phyloP scores from a whole-genome alignment of 2,113 vertebrate species.

The Nothoprocta perdicaria region DNA sequence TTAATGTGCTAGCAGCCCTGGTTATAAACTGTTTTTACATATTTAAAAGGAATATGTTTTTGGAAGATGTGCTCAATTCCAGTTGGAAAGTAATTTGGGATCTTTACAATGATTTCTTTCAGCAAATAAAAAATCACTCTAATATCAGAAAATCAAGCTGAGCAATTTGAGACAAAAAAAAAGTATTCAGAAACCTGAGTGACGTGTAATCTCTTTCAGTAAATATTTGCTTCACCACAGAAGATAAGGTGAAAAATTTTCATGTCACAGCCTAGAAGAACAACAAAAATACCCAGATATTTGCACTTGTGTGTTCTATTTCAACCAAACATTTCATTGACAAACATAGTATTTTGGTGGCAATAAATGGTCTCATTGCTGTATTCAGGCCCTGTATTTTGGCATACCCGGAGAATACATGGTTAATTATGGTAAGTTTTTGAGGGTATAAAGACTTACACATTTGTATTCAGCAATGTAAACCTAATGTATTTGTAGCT shows the following conservation, averaged over 20 bases:
- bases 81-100: neutral
- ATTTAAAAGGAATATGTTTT: neutral
- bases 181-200: neutral
- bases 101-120: neutral
- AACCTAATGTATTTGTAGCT: neutral
- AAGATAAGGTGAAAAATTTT: neutral
- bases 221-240: neutral
- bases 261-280: neutral
- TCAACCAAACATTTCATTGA: neutral
- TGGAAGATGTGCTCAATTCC: neutral
- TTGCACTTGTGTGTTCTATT: neutral
- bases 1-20: neutral
- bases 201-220: neutral
- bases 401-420: neutral
- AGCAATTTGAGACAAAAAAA: neutral
- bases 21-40: neutral
- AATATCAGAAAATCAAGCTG: neutral
- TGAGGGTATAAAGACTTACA: neutral
- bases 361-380: neutral
- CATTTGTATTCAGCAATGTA: neutral
- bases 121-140: neutral
- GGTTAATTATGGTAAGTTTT: neutral
- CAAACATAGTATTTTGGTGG: neutral
- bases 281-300: neutral
- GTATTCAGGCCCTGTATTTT: neutral